These are phyloP conservation scores for Garrulus glandarius DNA, from an alignment of 2,797 vertebrate genomes.

Conservation along the genomic window DNA sequence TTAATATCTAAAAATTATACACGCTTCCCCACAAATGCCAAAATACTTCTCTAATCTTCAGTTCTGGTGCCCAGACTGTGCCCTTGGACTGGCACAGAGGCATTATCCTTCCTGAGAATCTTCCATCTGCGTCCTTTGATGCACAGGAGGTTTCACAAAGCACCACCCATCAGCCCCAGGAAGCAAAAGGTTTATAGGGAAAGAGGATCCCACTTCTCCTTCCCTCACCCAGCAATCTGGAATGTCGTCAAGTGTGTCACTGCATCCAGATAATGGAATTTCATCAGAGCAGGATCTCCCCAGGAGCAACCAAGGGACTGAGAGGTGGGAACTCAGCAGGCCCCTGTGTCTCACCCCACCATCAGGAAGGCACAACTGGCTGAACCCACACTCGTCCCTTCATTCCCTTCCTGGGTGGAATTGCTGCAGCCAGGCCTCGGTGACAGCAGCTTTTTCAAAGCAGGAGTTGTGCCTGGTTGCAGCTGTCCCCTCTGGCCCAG, in stretches of 20 bases:
- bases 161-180: rapidly evolving
- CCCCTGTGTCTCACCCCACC: rapidly evolving
- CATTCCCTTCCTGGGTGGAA: rapidly evolving
- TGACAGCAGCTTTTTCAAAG: neutral
- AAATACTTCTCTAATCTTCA: neutral
- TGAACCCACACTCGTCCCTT: neutral
- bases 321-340: neutral
- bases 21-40: neutral
- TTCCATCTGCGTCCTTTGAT: neutral
- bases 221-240: neutral
- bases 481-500: neutral
- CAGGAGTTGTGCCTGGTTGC: neutral
- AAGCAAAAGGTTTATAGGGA: neutral
- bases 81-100: neutral
- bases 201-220: neutral
- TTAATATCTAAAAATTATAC: neutral
- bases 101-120: neutral
- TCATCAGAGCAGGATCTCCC: neutral
- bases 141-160: neutral
- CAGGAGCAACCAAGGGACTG: rapidly evolving
- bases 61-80: neutral
- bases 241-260: neutral
- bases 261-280: neutral
- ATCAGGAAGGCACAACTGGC: neutral
- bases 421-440: neutral